Percentiles rank a stretch among this genome's conserved stretches.
These are phyloP conservation scores for Ochropleura plecta DNA, from an alignment of 2,888 invertebrate species.

Conservation along the genomic window DNA sequence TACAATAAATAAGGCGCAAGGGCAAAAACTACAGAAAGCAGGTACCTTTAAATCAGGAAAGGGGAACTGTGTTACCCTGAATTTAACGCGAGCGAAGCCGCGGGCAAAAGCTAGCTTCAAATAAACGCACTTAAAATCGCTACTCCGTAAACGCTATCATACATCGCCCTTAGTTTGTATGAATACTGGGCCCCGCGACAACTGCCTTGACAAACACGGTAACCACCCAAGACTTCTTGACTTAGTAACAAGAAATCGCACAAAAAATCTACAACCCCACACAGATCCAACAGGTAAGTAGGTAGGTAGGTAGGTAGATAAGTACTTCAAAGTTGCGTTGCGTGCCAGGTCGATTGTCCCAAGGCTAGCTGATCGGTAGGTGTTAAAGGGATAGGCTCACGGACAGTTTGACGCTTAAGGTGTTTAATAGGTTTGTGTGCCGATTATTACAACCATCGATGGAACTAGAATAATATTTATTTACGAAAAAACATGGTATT, in stretches of 20 bases:
- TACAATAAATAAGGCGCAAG: too few species aligned
- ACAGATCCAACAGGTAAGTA: slow-evolving; percentile 45
- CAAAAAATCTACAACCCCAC: slow-evolving; percentile 8
- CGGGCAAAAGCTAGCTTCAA: too few species aligned
- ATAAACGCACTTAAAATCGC: too few species aligned
- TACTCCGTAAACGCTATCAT: too few species aligned
- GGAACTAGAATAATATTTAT: too few species aligned
- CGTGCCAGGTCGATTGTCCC: slow-evolving; percentile 54
- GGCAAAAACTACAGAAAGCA: too few species aligned
- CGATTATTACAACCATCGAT: background rate
- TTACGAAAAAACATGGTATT: too few species aligned
- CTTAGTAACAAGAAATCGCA: background rate
- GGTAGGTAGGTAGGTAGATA: background rate
- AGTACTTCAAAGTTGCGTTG: slow-evolving; percentile 10
- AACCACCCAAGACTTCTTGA: background rate
- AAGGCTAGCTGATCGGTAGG: slow-evolving; percentile 56
- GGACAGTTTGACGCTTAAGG: background rate
- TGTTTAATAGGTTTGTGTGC: background rate
- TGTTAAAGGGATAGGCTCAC: slow-evolving; percentile 29
- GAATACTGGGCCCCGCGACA: too few species aligned
- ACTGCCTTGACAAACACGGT: background rate
- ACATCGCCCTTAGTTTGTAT: too few species aligned
- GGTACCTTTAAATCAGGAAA: too few species aligned
- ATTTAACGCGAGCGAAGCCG: too few species aligned
- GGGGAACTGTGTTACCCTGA: too few species aligned